phyloP scores from a whole-genome alignment of 1,140 invertebrate species.

The Lepidurus arcticus region DNA sequence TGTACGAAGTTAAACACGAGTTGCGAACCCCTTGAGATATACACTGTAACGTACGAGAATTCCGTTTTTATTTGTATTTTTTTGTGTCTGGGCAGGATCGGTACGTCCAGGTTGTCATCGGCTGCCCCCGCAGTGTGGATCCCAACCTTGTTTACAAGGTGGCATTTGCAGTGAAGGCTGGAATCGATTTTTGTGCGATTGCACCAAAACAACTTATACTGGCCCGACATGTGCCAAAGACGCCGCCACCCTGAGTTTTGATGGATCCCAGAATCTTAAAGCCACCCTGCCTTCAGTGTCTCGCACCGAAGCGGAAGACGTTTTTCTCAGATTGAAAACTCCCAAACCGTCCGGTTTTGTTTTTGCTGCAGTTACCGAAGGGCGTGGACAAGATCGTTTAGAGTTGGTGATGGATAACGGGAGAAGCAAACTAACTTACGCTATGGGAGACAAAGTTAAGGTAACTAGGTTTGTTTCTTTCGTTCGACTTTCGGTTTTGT shows the following conservation, averaged over 20 bases:
- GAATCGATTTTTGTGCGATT: conserved; percentile 95
- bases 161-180: conserved; percentile 88
- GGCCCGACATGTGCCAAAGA: conserved; percentile 90
- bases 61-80: conserved; percentile 31
- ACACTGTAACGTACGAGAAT: background rate
- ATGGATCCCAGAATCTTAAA: conserved; percentile 79
- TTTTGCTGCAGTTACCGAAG: conserved; percentile 61
- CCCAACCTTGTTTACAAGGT: conserved; percentile 82
- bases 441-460: conserved; percentile 79
- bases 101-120: conserved; percentile 78
- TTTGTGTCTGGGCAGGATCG: conserved; percentile 54
- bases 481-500: background rate
- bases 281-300: conserved; percentile 71
- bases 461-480: conserved; percentile 47
- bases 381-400: conserved; percentile 69
- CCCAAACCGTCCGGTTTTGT: conserved; percentile 65
- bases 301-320: conserved; percentile 84
- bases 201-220: conserved; percentile 77
- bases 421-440: conserved; percentile 68
- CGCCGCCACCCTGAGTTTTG: conserved; percentile 77
- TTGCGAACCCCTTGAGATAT: background rate
- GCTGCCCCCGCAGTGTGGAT: conserved; percentile 71
- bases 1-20: background rate
- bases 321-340: conserved; percentile 81
- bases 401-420: conserved; percentile 76